These are phyloP conservation scores for Cervus canadensis DNA, from an alignment of 2,113 vertebrate genomes.

Conservation along the genomic window DNA sequence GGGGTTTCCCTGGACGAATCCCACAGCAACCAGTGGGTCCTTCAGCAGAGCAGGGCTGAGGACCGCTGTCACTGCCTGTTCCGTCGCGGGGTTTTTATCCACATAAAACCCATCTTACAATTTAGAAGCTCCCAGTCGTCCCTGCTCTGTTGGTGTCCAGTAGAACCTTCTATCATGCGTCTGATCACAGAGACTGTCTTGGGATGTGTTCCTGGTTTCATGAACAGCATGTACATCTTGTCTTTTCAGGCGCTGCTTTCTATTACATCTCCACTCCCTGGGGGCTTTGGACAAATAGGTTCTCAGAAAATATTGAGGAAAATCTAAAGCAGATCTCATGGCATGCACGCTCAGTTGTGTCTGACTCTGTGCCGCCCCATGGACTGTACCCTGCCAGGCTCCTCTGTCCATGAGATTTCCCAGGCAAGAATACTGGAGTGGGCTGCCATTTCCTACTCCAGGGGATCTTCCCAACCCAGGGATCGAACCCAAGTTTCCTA, in stretches of 20 bases:
- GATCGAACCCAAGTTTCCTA: neutral
- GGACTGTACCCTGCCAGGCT: neutral
- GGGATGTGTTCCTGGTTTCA: accelerated
- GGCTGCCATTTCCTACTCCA: neutral
- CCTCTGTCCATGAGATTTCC: neutral
- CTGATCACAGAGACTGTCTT: accelerated
- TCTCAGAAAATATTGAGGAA: neutral
- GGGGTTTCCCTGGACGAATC: too few species aligned
- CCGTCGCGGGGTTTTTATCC: accelerated
- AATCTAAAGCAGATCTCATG: neutral
- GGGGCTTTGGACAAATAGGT: neutral
- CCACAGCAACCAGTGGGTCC: accelerated
- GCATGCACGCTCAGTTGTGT: neutral
- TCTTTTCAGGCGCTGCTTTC: accelerated
- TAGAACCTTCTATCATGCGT: accelerated
- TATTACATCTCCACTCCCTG: accelerated
- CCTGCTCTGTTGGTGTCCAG: neutral
- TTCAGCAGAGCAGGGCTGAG: neutral
- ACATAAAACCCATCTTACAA: accelerated
- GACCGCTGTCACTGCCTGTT: accelerated
- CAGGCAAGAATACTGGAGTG: neutral
- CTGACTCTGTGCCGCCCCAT: neutral
- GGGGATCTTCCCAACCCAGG: neutral
- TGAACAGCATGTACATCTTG: accelerated
- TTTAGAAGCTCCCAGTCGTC: accelerated